Base-by-base conservation (phyloP, 2,113 vertebrate genomes). In the Morone saxatilis region DNA sequence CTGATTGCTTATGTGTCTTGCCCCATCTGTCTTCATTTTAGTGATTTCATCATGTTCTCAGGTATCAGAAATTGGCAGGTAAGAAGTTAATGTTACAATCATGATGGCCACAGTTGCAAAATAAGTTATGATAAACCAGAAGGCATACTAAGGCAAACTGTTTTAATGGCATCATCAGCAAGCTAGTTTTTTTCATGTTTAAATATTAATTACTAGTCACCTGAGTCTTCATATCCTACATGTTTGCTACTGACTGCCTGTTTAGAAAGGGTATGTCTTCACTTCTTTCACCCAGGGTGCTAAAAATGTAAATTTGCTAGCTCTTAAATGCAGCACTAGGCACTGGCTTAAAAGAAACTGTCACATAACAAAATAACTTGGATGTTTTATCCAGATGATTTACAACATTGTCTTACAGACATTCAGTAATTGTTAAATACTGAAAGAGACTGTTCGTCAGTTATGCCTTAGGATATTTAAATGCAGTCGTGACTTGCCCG, bases 401-500 rank as follows among this genome's bases (percentile, higher is more conserved):
- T 82, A 53, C 25, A 45, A 54, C 48, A 7, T 17, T 63, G 71
- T 71, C 66, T 14, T 7, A 50, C 31, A 80, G 51, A 71, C 70
- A 74, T 51, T n/a, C 31, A 69, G 66, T 41, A 51, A 81, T 81
- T 68, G 73, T 75, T 69, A 56, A 86, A 85, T 43, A 50, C 54
- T 56, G 43, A 31, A 36, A 57, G 51, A 78, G 43, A 71, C 38
- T 61, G 45, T 84, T 80, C 87, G 63, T 71, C 86, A 66, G 91
- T 87, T 90, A 50, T 63, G 88, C 89, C 90, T 81, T 5, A 45
- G 86, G 88, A 86, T 56, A 48, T 90, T 80, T 67, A 61, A 70
- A 81, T 13, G 65, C 22, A 71, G 88, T 87, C 73, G 76, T 57
- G 70, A 91, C 89, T 88, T 80, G 84, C 78, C 85, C 78, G 76